Evolutionary conservation across 1,140 invertebrate genomes (phyloP).

Genomic region (Teleogryllus occipitalis): DNA sequence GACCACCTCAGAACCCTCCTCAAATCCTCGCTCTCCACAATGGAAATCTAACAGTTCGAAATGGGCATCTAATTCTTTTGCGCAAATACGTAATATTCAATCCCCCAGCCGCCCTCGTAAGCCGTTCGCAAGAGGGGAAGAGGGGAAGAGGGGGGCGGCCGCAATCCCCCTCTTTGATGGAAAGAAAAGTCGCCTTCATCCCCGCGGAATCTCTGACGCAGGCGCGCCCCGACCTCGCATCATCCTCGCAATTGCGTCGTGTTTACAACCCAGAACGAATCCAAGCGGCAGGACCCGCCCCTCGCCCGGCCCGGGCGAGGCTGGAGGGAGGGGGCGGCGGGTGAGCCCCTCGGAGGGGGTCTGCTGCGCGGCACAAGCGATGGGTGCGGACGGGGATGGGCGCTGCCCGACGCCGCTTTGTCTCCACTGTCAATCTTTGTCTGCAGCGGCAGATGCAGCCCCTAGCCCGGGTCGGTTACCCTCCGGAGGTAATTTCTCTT

Average conservation of each 20-base stretch:
- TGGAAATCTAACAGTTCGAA: neutral
- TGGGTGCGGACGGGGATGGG: neutral
- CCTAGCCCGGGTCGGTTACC: too few species aligned
- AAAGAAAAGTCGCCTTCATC: slow-evolving; percentile 4
- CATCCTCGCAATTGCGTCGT: neutral
- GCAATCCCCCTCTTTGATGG: neutral
- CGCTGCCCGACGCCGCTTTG: too few species aligned
- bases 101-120: neutral
- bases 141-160: too few species aligned
- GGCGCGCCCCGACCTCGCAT: neutral
- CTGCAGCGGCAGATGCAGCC: too few species aligned
- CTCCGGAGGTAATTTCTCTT: too few species aligned
- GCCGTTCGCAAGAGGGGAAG: neutral
- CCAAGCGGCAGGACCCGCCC: neutral
- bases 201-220: neutral
- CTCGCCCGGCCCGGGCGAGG: neutral
- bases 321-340: too few species aligned
- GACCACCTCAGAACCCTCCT: neutral
- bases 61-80: neutral
- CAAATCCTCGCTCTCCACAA: neutral
- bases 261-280: neutral
- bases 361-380: neutral
- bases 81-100: neutral
- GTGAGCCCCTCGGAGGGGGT: neutral
- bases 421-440: too few species aligned